Evolutionary conservation across 2,797 vertebrate species (phyloP).

Genomic region (Acipenser transmontanus): DNA sequence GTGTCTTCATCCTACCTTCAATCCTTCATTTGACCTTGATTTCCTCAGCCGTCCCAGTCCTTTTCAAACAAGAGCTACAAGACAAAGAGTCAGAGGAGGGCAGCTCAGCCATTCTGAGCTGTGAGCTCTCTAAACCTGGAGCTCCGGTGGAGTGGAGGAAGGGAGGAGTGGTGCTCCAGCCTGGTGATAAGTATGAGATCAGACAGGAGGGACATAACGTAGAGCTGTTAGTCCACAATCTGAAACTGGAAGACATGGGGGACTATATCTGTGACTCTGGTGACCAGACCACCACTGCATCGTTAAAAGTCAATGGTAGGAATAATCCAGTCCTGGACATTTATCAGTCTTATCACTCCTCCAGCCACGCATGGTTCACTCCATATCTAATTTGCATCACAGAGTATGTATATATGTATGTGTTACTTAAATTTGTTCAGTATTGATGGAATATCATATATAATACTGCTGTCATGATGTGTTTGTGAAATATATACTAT

Average conservation of each 20-base stretch:
- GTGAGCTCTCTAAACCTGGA: slow-evolving; percentile 12
- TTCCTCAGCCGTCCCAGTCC: slow-evolving; percentile 11
- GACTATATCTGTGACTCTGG: slow-evolving; percentile 46
- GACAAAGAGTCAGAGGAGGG: slow-evolving; percentile 8
- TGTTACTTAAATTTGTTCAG: too few species aligned
- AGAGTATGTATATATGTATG: background rate
- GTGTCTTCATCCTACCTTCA: too few species aligned
- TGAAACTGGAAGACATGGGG: slow-evolving; percentile 16
- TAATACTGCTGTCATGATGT: too few species aligned
- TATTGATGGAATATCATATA: too few species aligned
- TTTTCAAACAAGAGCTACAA: slow-evolving; percentile 19
- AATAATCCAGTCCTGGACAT: background rate
- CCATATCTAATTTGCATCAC: background rate
- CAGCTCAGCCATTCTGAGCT: background rate
- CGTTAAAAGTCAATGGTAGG: slow-evolving; percentile 45
- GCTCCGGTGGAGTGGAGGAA: slow-evolving; percentile 11
- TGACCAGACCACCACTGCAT: slow-evolving; percentile 40
- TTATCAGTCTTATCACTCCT: background rate
- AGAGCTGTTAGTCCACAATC: slow-evolving; percentile 31
- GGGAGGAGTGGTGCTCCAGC: slow-evolving; percentile 6
- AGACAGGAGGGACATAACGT: background rate
- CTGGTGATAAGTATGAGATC: slow-evolving; percentile 14
- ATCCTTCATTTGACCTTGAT: background rate
- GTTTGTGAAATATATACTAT: too few species aligned
- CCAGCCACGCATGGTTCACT: background rate